Conservation (phyloP, 92 coral and sea anemone genomes). For the Phymanthus crucifer region DNA sequence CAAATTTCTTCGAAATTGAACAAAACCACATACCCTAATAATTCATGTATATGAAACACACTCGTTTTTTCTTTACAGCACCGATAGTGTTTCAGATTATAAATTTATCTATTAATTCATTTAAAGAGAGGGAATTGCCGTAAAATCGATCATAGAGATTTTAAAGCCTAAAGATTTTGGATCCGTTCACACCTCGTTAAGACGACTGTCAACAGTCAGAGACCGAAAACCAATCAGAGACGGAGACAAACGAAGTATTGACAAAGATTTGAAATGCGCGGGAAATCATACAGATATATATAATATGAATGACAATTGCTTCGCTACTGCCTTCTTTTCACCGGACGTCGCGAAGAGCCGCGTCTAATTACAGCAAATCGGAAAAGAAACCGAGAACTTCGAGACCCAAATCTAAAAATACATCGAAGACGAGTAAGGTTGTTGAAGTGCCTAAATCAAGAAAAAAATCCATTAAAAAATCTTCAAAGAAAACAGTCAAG, state of each 20-base stretch:
- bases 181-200: not conserved
- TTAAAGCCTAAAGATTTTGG: not conserved
- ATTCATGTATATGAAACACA: too few species aligned
- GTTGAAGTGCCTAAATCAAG: not conserved
- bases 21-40: too few species aligned
- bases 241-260: not conserved
- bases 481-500: not conserved
- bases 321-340: not conserved
- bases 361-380: constrained; percentile 3
- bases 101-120: too few species aligned
- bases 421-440: too few species aligned
- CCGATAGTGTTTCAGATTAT: too few species aligned
- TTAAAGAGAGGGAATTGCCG: too few species aligned
- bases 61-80: too few species aligned
- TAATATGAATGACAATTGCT: not conserved
- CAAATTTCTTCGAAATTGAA: too few species aligned
- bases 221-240: not conserved
- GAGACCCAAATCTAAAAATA: not conserved
- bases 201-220: not conserved
- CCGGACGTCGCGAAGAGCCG: not conserved
- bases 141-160: not conserved
- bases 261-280: not conserved
- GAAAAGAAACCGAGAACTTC: not conserved
- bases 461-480: too few species aligned
- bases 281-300: too few species aligned